phyloP scores from a whole-genome alignment of 2,113 vertebrate species.

The Percopsis transmontana region DNA sequence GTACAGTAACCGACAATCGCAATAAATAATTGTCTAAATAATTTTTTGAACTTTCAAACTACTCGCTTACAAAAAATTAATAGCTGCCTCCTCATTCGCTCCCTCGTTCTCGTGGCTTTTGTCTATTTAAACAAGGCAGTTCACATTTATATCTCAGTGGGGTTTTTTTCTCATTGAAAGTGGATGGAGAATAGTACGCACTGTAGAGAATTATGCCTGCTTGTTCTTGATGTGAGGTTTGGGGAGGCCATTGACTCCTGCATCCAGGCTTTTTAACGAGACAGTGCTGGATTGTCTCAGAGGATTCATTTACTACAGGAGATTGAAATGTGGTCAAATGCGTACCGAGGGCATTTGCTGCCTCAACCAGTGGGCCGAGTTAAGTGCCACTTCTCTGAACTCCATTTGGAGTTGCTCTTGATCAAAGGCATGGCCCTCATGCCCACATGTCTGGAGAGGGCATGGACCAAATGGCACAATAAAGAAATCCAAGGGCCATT shows the following conservation, averaged over 20 bases:
- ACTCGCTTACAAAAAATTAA: conserved; percentile 14
- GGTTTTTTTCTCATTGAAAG: conserved; percentile 53
- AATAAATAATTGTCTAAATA: conserved; percentile 21
- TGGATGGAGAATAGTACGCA: conserved; percentile 47
- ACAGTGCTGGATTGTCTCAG: conserved; percentile 59
- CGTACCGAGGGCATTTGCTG: conserved; percentile 57
- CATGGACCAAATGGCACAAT: conserved; percentile 70
- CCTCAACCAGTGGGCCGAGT: conserved; percentile 53
- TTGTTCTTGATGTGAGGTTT: conserved; percentile 37
- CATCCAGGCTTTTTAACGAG: conserved; percentile 61
- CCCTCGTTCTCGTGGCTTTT: conserved; percentile 42
- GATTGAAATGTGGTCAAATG: conserved; percentile 77
- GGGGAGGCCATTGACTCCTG: conserved; percentile 31
- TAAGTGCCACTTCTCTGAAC: conserved; percentile 74
- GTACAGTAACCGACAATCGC: not conserved
- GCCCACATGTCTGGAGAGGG: conserved; percentile 66
- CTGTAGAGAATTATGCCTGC: conserved; percentile 34
- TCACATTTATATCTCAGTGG: conserved; percentile 48
- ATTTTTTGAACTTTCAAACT: conserved; percentile 4
- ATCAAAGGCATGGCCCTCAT: conserved; percentile 76
- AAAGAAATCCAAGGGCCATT: conserved; percentile 77
- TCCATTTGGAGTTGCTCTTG: conserved; percentile 72
- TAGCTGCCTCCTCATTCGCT: conserved; percentile 30
- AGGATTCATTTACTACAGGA: conserved; percentile 68
- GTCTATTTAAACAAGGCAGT: conserved; percentile 56